phyloP scores from a whole-genome alignment of 1,140 invertebrate genomes.

The Microvelia longipes region DNA sequence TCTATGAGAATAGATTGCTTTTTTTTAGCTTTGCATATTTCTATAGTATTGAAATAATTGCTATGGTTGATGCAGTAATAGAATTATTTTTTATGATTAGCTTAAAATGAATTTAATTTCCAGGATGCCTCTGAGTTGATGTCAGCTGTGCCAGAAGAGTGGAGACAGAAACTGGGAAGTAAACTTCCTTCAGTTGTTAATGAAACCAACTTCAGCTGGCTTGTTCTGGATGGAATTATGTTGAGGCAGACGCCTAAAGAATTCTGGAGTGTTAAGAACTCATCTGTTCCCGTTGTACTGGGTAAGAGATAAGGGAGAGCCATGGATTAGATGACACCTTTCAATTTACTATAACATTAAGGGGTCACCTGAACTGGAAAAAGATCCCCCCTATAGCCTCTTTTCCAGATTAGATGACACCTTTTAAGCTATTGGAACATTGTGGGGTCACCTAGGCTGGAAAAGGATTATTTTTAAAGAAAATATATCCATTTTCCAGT shows the following conservation, averaged over 20 bases:
- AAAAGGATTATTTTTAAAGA: no score
- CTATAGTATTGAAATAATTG: neutral
- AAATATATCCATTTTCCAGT: no score
- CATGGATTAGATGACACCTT: no score
- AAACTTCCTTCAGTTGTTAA: constrained; percentile 41
- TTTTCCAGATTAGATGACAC: no score
- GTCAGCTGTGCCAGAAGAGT: constrained; percentile 47
- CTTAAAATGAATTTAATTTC: neutral
- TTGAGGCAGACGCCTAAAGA: constrained; percentile 45
- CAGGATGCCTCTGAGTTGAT: constrained; percentile 43
- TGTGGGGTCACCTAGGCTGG: no score
- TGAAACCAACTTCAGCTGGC: constrained; percentile 43
- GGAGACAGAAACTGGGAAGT: constrained; percentile 42
- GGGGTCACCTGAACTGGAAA: no score
- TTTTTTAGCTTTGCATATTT: no score
- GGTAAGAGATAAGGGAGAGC: no score
- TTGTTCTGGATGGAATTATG: constrained; percentile 52
- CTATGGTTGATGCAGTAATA: neutral
- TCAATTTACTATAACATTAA: no score
- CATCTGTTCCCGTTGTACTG: constrained; percentile 42
- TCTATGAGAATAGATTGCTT: no score
- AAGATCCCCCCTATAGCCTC: no score
- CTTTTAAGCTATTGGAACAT: no score
- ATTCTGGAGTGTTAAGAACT: constrained; percentile 36
- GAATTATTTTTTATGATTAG: neutral